These are phyloP conservation scores for Gambusia affinis DNA, from an alignment of 2,113 vertebrate genomes.

Conservation along the genomic window DNA sequence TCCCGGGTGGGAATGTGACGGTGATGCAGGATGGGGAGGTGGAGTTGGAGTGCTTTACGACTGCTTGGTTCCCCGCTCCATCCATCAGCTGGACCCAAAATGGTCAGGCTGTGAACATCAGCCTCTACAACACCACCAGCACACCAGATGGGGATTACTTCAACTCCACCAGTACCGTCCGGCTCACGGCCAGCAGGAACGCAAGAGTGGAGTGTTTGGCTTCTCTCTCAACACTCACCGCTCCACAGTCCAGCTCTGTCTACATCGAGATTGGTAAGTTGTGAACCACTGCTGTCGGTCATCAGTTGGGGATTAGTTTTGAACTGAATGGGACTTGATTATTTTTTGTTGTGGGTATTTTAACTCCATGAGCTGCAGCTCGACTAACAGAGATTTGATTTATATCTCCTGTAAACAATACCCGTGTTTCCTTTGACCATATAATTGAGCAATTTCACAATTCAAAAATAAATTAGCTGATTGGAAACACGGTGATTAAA, in stretches of 20 bases:
- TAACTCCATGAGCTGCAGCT: no score
- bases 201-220: constrained; percentile 83
- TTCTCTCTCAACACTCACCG: constrained; percentile 63
- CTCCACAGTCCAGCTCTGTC: constrained; percentile 68
- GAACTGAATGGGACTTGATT: background rate
- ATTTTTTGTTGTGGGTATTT: no score
- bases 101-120: constrained; percentile 49
- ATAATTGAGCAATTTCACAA: no score
- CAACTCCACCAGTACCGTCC: constrained; percentile 80
- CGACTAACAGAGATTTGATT: no score
- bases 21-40: constrained; percentile 74
- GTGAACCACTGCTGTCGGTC: background rate
- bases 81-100: constrained; percentile 82
- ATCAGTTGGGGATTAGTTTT: background rate
- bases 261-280: constrained; percentile 78
- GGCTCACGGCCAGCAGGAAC: constrained; percentile 67
- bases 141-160: constrained; percentile 44
- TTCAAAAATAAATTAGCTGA: no score
- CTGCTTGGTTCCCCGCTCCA: constrained; percentile 83
- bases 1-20: constrained; percentile 70
- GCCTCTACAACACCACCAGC: constrained; percentile 68
- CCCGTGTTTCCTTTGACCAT: no score
- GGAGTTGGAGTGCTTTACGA: constrained; percentile 80
- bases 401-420: no score
- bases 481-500: no score